phyloP scores from a whole-genome alignment of 2,797 vertebrate genomes.

The Poecilia velifera region DNA sequence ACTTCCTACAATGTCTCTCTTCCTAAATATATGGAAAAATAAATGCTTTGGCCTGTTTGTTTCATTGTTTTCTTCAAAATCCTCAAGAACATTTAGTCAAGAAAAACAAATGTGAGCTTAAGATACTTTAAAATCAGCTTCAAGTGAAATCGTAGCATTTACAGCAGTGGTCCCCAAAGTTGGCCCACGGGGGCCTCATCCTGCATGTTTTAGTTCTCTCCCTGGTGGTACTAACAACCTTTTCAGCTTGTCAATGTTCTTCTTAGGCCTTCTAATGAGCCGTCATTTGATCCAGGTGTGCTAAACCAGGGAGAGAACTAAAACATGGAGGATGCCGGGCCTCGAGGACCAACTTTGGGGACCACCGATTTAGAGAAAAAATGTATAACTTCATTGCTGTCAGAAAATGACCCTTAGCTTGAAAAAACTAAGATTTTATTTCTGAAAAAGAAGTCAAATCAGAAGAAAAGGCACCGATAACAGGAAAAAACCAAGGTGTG shows the following conservation, averaged over 20 bases:
- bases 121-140: background rate
- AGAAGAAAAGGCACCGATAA: background rate
- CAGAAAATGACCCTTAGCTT: background rate
- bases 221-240: too few relatives aligned
- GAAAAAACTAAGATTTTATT: background rate
- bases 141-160: background rate
- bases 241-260: too few relatives aligned
- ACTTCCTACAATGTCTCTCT: background rate
- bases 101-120: background rate
- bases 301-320: too few relatives aligned
- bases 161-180: background rate
- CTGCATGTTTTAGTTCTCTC: too few relatives aligned
- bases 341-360: too few relatives aligned
- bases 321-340: too few relatives aligned
- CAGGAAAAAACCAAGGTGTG: background rate
- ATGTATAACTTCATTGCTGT: background rate
- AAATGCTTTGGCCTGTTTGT: background rate
- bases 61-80: background rate
- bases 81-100: background rate
- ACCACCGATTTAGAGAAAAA: background rate
- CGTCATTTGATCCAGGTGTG: too few relatives aligned
- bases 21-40: conserved; percentile 1
- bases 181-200: too few relatives aligned
- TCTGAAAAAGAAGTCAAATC: background rate
- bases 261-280: too few relatives aligned